These are phyloP conservation scores for Pseudomyrmex dendroicus DNA, from an alignment of 1,140 invertebrate species.

Conservation along the genomic window DNA sequence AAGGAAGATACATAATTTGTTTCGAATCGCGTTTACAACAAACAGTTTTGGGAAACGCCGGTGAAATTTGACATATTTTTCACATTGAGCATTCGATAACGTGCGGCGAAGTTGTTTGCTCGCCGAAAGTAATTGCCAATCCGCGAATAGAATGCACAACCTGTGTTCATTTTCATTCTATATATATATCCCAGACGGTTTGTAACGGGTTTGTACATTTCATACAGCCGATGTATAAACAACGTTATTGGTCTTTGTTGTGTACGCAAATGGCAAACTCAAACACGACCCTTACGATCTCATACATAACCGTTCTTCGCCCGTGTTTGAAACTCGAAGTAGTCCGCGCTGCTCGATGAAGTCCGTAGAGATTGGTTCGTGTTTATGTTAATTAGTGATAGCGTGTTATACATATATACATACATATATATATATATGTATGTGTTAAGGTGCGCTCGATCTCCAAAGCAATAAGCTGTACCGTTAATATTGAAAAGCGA, in stretches of 20 bases:
- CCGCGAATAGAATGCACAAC: conserved; percentile 4
- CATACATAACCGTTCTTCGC: conserved; percentile 58
- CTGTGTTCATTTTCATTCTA: conserved; percentile 36
- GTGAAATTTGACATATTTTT: background rate
- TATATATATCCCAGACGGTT: conserved; percentile 3
- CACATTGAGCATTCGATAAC: background rate
- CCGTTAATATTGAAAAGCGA: conserved; percentile 39
- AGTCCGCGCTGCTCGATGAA: conserved; percentile 28
- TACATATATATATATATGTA: no score
- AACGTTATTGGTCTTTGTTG: conserved; percentile 54
- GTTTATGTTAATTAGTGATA: conserved; percentile 61
- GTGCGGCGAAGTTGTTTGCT: background rate
- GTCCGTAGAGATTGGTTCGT: conserved; percentile 51
- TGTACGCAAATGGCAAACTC: conserved; percentile 59
- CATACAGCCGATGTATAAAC: conserved; percentile 44
- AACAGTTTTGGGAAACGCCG: no score
- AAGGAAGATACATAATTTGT: no score
- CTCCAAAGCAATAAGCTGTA: conserved; percentile 28
- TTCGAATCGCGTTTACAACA: background rate
- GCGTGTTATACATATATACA: background rate
- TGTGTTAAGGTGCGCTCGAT: background rate
- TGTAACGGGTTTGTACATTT: conserved; percentile 49
- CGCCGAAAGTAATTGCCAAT: conserved; percentile 31
- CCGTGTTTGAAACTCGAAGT: conserved; percentile 58
- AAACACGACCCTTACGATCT: conserved; percentile 59